phyloP scores from a whole-genome alignment of 2,797 vertebrate species.

The Tympanoctomys barrerae region DNA sequence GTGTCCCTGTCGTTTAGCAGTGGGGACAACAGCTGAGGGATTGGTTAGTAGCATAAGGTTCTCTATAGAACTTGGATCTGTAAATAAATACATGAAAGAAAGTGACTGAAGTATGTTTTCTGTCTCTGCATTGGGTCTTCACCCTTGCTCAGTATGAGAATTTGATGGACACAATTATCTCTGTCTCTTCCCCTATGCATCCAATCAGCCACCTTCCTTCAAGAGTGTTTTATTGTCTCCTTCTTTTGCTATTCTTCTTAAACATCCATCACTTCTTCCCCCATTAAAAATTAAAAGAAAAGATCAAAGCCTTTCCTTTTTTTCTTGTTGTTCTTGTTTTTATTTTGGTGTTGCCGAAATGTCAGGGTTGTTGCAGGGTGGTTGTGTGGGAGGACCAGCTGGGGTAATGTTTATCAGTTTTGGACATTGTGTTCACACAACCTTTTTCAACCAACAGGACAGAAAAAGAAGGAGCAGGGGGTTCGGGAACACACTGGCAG shows the following conservation, averaged over 20 bases:
- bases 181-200: background rate
- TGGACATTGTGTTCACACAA: constrained; percentile 17
- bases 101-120: background rate
- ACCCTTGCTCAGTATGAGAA: background rate
- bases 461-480: background rate
- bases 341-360: constrained; percentile 66
- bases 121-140: background rate
- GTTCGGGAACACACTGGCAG: background rate
- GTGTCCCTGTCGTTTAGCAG: background rate
- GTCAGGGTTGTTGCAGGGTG: constrained; percentile 2
- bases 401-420: constrained; percentile 40
- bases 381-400: background rate
- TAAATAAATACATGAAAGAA: background rate
- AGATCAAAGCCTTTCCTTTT: constrained; percentile 28
- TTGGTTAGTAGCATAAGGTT: background rate
- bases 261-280: background rate
- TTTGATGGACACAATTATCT: background rate
- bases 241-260: constrained; percentile 17
- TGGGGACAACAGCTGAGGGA: background rate
- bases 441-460: background rate
- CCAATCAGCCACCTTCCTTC: background rate
- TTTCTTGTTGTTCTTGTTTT: constrained; percentile 49
- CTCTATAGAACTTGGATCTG: background rate
- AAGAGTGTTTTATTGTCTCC: background rate
- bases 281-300: background rate